A percentile compares a stretch with the other conserved stretches of the same genome.
Evolutionary conservation across 1,140 invertebrate genomes (phyloP).

Genomic region (Asbolus verrucosus): DNA sequence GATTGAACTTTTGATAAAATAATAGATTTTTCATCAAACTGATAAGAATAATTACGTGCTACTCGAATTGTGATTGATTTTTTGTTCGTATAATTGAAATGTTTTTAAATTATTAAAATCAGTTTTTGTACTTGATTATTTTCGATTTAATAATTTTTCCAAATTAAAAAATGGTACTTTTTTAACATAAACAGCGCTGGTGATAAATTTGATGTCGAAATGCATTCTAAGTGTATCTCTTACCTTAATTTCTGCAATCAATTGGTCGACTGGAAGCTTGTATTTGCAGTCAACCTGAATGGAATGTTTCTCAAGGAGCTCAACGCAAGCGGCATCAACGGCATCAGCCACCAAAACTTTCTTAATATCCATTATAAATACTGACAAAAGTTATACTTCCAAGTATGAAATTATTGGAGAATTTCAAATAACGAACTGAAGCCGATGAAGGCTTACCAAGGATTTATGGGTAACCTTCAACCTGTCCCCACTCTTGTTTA

Average conservation of each 20-base stretch:
- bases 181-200: no score
- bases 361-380: slow-evolving; percentile 68
- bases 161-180: no score
- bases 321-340: slow-evolving; percentile 86
- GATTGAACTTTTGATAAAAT: no score
- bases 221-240: no score
- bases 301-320: slow-evolving; percentile 81
- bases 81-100: no score
- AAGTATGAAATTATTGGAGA: not conserved
- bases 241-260: slow-evolving; percentile 89
- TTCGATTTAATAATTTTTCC: no score
- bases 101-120: no score
- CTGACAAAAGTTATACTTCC: not conserved
- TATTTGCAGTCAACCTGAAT: slow-evolving; percentile 85
- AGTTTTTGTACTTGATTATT: no score
- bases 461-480: slow-evolving; percentile 27
- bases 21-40: no score
- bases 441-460: not conserved
- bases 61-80: no score
- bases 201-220: no score
- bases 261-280: slow-evolving; percentile 85
- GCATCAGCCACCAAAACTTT: slow-evolving; percentile 93
- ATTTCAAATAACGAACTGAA: slow-evolving; percentile 18
- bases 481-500: slow-evolving; percentile 41
- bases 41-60: no score